A percentile compares a stretch with the other conserved stretches of the same genome.
Conservation (phyloP, 1,140 invertebrate genomes). For the Drosophila nasuta region DNA sequence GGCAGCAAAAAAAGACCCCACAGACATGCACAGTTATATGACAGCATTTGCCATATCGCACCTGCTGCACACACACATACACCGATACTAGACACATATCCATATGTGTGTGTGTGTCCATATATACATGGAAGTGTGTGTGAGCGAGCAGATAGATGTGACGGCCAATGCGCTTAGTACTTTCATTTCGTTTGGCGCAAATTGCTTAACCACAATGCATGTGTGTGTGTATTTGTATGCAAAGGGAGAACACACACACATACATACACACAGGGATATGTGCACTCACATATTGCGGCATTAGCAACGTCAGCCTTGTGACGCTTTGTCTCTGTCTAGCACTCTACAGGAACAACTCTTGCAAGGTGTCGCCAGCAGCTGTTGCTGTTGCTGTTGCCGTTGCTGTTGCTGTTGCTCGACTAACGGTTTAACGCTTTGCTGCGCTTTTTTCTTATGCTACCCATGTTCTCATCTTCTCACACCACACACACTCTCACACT, state of each 20-base stretch:
- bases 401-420: slow-evolving; percentile 69
- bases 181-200: slow-evolving; percentile 80
- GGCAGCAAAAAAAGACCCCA: slow-evolving; percentile 43
- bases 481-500: not conserved
- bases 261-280: slow-evolving; percentile 3
- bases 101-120: not conserved
- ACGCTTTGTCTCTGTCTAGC: slow-evolving; percentile 27
- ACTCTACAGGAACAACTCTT: slow-evolving; percentile 52
- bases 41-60: slow-evolving; percentile 75
- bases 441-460: slow-evolving; percentile 47
- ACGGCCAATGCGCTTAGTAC: slow-evolving; percentile 77
- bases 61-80: slow-evolving; percentile 59
- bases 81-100: slow-evolving; percentile 10
- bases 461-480: slow-evolving; percentile 40
- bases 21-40: slow-evolving; percentile 42
- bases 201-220: slow-evolving; percentile 80
- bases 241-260: slow-evolving; percentile 40
- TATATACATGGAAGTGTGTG: slow-evolving; percentile 6
- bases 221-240: slow-evolving; percentile 42
- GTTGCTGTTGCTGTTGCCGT: slow-evolving; percentile 64
- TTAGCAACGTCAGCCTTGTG: slow-evolving; percentile 63
- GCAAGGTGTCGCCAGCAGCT: slow-evolving; percentile 76
- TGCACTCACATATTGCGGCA: slow-evolving; percentile 51
- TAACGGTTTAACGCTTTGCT: slow-evolving; percentile 68
- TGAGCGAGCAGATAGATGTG: slow-evolving; percentile 43